Evolutionary conservation across 2,797 vertebrate genomes (phyloP).

Genomic region (Acanthurus tractus): DNA sequence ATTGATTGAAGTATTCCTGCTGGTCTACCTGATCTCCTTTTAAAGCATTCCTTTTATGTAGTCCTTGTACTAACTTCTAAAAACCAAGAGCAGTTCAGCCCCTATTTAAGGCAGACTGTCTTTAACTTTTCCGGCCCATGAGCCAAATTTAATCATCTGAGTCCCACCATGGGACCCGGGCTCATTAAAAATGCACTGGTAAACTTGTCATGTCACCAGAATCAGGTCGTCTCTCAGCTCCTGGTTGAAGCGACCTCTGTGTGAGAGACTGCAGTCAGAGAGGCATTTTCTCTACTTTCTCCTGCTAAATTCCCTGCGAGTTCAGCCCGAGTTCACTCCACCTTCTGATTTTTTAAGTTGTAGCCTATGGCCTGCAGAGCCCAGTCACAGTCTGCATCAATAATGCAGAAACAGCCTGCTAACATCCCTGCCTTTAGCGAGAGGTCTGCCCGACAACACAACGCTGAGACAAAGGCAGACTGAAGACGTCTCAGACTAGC

Average conservation of each 20-base stretch:
- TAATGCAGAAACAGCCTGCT: slow-evolving; percentile 75
- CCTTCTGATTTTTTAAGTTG: slow-evolving; percentile 62
- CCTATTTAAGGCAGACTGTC: slow-evolving; percentile 47
- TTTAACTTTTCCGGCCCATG: slow-evolving; percentile 57
- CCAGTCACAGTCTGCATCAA: slow-evolving; percentile 73
- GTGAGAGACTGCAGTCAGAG: slow-evolving; percentile 32
- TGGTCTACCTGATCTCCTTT: slow-evolving; percentile 2
- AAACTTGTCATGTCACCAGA: slow-evolving; percentile 69
- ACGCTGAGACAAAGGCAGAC: slow-evolving; percentile 48
- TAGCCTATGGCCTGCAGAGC: slow-evolving; percentile 65
- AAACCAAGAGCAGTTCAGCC: slow-evolving; percentile 28
- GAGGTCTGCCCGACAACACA: slow-evolving; percentile 51
- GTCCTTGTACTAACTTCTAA: slow-evolving; percentile 23
- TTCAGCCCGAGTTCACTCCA: slow-evolving; percentile 74
- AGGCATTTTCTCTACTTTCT: slow-evolving; percentile 33
- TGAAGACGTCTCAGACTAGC: slow-evolving; percentile 47
- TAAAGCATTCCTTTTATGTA: slow-evolving; percentile 18
- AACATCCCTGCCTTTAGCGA: slow-evolving; percentile 63
- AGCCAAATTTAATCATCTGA: slow-evolving; percentile 73
- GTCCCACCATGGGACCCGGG: slow-evolving; percentile 58
- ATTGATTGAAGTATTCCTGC: slow-evolving; percentile 5
- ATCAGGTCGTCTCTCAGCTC: slow-evolving; percentile 66
- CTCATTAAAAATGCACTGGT: slow-evolving; percentile 73
- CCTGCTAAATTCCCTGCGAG: slow-evolving; percentile 51
- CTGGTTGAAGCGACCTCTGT: slow-evolving; percentile 40